Percentiles rank a stretch among this genome's conserved stretches.
These are phyloP conservation scores for Dicyrtomina minuta DNA, from an alignment of 2,888 invertebrate genomes.

Conservation along the genomic window DNA sequence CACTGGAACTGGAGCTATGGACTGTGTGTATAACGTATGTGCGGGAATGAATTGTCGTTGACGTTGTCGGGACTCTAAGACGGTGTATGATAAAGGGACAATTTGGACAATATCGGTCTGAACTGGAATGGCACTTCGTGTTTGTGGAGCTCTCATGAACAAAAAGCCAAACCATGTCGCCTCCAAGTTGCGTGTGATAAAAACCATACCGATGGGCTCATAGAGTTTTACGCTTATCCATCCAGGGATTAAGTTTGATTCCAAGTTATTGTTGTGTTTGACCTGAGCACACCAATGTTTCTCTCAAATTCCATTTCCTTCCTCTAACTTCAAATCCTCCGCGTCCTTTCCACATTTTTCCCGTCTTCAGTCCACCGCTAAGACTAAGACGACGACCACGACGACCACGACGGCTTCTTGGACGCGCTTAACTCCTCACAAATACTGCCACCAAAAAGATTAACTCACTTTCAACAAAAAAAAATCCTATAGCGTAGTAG, in stretches of 20 bases:
- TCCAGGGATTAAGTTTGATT: slow-evolving; percentile 38
- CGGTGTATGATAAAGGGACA: slow-evolving; percentile 30
- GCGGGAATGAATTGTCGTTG: not conserved
- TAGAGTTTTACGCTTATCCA: slow-evolving; percentile 40
- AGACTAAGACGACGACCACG: too few species aligned
- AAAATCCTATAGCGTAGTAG: too few species aligned
- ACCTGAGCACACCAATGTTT: slow-evolving; percentile 30
- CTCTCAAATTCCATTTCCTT: slow-evolving; percentile 36
- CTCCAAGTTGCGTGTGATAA: slow-evolving; percentile 44
- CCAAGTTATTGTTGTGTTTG: slow-evolving; percentile 42
- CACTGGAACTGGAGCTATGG: not conserved
- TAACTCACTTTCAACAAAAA: too few species aligned
- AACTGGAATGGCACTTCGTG: slow-evolving; percentile 30
- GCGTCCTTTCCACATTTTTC: not conserved
- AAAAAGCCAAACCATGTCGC: slow-evolving; percentile 45
- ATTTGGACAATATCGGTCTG: slow-evolving; percentile 34
- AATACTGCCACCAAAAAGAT: too few species aligned
- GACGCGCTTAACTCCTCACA: too few species aligned
- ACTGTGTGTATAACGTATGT: slow-evolving; percentile 3
- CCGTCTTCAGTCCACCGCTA: not conserved
- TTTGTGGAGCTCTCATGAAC: slow-evolving; percentile 18
- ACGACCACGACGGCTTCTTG: too few species aligned
- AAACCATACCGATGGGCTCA: slow-evolving; percentile 32
- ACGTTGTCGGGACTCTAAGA: slow-evolving; percentile 4
- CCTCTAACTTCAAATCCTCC: slow-evolving; percentile 16